Evolutionary conservation across 2,797 vertebrate genomes (phyloP), one percentile per base, ranked within the genome.

Genomic region (Phoeniculus purpureus): DNA sequence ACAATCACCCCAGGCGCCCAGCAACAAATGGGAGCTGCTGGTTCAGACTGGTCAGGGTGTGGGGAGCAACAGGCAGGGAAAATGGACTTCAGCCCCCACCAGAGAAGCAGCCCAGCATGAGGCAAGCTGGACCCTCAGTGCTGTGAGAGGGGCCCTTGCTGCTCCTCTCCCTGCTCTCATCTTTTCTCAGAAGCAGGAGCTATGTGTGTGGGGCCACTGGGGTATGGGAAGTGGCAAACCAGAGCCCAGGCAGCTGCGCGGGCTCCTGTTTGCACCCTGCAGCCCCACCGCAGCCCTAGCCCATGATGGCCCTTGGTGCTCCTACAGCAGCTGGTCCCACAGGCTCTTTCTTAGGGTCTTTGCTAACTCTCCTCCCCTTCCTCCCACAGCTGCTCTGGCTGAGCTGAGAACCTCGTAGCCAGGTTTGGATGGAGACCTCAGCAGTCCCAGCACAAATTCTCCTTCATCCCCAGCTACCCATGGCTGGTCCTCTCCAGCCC

Each of bases 181-280:
- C 4, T 18, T 55, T 84, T 58, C 86, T 48, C 5, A 43, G 80
- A 47, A 82, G 43, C 6, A 1, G 9, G 16, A 2, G 32, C 20
- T 15, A 40, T 9, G 1, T 1, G 1, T 4, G 3, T 1, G 2
- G n/a, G 56, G 67, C 62, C 10, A 5, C 47, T 2, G 3, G 2
- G 52, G 25, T 70, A 66, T 9, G 4, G 88, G 89, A 93, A 77
- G 83, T 74, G 93, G 92, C 58, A 65, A 25, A 64, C 65, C 58
- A 14, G 34, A 55, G 54, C 1, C 1, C 1, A 19, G n/a, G 64
- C 55, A 13, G 23, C 58, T 12, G 61, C 76, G 7, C 0, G 1
- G 5, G 34, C 29, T 43, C 70, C 58, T 22, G 55, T 56, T 26
- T 29, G 52, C 25, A 4, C 34, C 26, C 48, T 45, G 9, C 1